These are phyloP conservation scores for Zele albiditarsus DNA, from an alignment of 2,888 invertebrate genomes.

Conservation along the genomic window DNA sequence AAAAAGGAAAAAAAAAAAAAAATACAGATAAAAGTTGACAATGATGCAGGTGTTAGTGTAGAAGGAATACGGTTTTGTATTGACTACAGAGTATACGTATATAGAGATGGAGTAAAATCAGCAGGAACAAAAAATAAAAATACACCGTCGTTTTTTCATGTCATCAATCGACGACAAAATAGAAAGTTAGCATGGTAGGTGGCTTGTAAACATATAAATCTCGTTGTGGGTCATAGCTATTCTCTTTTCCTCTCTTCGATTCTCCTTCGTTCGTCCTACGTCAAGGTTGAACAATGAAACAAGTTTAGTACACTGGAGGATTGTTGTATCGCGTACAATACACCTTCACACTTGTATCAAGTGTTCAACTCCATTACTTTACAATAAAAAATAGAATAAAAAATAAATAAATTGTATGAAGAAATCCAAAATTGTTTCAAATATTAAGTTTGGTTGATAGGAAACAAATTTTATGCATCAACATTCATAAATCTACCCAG, in stretches of 20 bases:
- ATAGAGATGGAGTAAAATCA: neutral
- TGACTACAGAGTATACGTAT: neutral
- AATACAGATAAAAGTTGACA: neutral
- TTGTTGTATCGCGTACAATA: no score
- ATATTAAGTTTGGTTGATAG: no score
- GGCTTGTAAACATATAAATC: constrained; percentile 7
- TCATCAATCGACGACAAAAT: neutral
- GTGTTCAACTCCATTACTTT: no score
- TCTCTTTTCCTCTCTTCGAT: neutral
- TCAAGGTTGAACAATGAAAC: no score
- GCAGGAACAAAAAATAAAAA: neutral
- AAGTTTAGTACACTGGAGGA: no score
- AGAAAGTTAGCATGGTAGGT: neutral
- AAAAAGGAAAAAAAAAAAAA: neutral
- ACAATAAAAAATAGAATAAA: no score
- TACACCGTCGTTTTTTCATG: neutral
- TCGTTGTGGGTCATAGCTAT: neutral
- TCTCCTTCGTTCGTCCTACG: neutral
- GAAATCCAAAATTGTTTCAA: no score
- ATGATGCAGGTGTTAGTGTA: neutral
- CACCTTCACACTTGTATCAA: no score
- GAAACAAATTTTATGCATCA: no score
- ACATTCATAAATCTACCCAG: no score
- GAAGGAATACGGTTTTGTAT: neutral
- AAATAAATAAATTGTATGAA: no score